Base-by-base conservation (phyloP, 2,797 vertebrate species). In the Sternarchorhynchus goeldii region DNA sequence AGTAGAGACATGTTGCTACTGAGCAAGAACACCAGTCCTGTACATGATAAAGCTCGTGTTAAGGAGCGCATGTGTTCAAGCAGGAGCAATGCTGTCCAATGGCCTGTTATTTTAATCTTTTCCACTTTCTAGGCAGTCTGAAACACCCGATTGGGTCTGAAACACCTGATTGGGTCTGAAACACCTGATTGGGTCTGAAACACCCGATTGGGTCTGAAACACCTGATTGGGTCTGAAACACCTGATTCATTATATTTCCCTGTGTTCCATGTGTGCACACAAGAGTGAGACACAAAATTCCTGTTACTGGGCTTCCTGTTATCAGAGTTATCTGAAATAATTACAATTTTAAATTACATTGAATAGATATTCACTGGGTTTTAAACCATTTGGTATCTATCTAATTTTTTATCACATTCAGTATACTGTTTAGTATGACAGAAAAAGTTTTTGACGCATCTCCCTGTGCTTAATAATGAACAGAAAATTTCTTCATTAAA, bases 171-270 rank as follows among this genome's bases (percentile, higher is more conserved):
- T 60, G n/a, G n/a, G 39, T 66, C n/a, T 41, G 12, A 67, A 12
- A n/a, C 39, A 45, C 65, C 39, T 67, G 45, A 53, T 71, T 53
- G 1, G 25, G 25, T 25, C n/a, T 41, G 12, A 67, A 12, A n/a
- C 39, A n/a, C n/a, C n/a, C n/a, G n/a, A n/a, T n/a, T n/a, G n/a
- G n/a, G 39, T 66, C n/a, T 41, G 12, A 67, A 12, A n/a, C 39
- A 45, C 65, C 39, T 67, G 45, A 53, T 71, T 53, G 1, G 25
- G 25, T 25, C n/a, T 41, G 12, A 67, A 12, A n/a, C 39, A 45
- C 65, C 39, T 67, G 45, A 53, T 71, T 60, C 50, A 36, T 29
- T 16, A 63, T 56, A 76, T 53, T 73, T 76, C 58, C 66, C 21
- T 58, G 63, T 34, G 39, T 59, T 62, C 10, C 3, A 10, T 41